Percentiles rank a stretch among this genome's conserved stretches.
Conservation (phyloP, 1,140 invertebrate species). For the Cherax destructor region DNA sequence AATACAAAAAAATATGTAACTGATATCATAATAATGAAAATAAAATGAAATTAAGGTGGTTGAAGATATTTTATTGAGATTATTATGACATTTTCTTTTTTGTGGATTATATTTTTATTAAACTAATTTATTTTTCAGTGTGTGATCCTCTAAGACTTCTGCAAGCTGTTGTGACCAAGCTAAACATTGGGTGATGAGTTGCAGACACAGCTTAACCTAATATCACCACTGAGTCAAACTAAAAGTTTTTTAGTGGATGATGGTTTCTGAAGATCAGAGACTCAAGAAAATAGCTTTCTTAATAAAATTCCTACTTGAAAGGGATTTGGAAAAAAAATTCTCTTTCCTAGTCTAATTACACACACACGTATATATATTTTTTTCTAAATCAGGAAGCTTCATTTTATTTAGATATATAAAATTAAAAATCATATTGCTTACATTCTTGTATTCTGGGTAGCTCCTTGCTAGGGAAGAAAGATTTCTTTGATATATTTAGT, state of each 20-base stretch:
- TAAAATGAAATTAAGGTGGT: too few relatives aligned
- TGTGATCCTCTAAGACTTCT: constrained; percentile 9
- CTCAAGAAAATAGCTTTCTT: neutral
- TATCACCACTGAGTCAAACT: neutral
- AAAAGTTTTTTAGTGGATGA: neutral
- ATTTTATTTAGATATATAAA: neutral
- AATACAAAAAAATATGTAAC: too few relatives aligned
- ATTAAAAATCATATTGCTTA: neutral
- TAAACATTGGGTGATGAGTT: neutral
- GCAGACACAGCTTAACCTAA: neutral
- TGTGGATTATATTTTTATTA: too few relatives aligned
- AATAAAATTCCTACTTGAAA: neutral
- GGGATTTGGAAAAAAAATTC: neutral
- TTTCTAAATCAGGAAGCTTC: neutral
- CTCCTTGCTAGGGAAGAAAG: neutral
- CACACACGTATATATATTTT: neutral
- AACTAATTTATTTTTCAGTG: neutral
- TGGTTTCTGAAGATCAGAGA: neutral
- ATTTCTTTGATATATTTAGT: neutral
- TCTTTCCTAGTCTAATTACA: neutral
- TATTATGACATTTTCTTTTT: too few relatives aligned
- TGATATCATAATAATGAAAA: too few relatives aligned
- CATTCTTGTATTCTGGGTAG: neutral
- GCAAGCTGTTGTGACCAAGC: neutral
- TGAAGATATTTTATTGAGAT: too few relatives aligned